Conservation (phyloP, 2,113 vertebrate species). For the Microtus montanus region DNA sequence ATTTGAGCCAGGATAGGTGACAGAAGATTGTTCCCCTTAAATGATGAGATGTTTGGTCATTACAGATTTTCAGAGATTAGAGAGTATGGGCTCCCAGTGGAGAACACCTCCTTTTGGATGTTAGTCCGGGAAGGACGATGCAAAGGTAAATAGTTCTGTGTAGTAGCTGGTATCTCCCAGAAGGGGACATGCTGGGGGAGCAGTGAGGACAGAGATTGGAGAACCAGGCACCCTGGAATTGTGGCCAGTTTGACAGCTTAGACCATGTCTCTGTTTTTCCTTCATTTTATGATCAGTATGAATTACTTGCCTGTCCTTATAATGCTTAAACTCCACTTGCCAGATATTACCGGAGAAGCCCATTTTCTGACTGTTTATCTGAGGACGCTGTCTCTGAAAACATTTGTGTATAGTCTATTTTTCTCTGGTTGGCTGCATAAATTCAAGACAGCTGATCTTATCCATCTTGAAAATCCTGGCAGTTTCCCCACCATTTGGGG, state of each 20-base stretch:
- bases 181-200: not conserved
- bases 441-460: conserved; percentile 39
- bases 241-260: not conserved
- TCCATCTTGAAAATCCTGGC: conserved; percentile 48
- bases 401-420: conserved; percentile 53
- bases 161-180: not conserved
- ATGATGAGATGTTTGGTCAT: not conserved
- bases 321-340: conserved; percentile 58
- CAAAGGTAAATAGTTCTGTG: not conserved
- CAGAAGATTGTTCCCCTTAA: not conserved
- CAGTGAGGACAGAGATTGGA: not conserved
- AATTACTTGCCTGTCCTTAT: conserved; percentile 48
- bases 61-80: not conserved
- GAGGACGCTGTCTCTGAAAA: conserved; percentile 47
- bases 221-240: not conserved
- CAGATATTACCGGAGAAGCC: conserved; percentile 48
- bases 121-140: not conserved
- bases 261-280: not conserved
- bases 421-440: conserved; percentile 13
- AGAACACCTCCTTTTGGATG: not conserved
- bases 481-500: conserved; percentile 23
- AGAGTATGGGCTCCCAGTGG: not conserved
- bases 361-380: conserved; percentile 43
- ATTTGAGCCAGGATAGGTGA: not conserved
- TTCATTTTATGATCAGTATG: conserved; percentile 44